Evolutionary conservation across 2,888 invertebrate species (phyloP).

Genomic region (Limenitis camilla): DNA sequence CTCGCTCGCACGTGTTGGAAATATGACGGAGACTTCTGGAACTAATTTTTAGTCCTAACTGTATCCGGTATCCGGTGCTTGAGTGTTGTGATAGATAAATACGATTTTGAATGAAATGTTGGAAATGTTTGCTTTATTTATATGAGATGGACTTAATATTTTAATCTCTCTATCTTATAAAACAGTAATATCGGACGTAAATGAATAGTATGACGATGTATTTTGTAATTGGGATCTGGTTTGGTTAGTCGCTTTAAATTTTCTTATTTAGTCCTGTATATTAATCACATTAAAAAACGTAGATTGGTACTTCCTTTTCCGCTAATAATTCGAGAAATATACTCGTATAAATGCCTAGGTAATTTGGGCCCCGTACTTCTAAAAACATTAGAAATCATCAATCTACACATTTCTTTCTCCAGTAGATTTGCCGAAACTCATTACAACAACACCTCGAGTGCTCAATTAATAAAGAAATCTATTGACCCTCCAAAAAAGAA

Average conservation of each 20-base stretch:
- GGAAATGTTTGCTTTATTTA: neutral
- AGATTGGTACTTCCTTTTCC: no score
- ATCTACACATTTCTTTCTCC: neutral
- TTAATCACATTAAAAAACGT: no score
- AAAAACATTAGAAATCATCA: neutral
- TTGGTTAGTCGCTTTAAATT: no score
- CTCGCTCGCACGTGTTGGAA: constrained; percentile 6
- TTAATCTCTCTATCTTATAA: no score
- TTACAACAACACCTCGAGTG: neutral
- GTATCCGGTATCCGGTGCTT: constrained; percentile 4
- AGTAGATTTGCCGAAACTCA: neutral
- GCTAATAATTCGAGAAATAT: no score
- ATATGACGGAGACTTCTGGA: constrained; percentile 12
- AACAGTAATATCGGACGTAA: no score
- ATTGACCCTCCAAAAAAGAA: constrained; percentile 13
- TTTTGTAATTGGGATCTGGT: no score
- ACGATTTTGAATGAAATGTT: neutral
- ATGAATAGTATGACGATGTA: no score
- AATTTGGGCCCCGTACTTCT: no score
- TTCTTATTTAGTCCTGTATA: no score
- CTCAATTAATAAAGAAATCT: constrained; percentile 14
- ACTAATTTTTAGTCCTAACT: constrained; percentile 14
- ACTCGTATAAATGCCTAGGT: no score
- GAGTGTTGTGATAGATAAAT: constrained; percentile 1
- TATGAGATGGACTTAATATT: no score